Conservation (phyloP, 2,113 vertebrate genomes). For the Zosterops lateralis region DNA sequence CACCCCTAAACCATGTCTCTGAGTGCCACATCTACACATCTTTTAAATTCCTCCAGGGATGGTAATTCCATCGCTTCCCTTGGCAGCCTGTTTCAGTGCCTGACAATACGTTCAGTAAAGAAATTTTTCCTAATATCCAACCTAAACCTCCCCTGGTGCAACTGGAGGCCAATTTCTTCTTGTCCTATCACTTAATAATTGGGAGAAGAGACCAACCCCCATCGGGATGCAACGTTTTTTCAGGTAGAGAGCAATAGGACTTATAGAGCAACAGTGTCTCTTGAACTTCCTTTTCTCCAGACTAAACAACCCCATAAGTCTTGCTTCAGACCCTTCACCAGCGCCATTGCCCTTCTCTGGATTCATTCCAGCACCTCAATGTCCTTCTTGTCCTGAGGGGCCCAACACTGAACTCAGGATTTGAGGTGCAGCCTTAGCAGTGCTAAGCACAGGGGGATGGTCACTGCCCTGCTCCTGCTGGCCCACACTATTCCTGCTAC, state of each 20-base stretch:
- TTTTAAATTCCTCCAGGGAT: background rate
- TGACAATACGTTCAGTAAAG: background rate
- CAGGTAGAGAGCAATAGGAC: background rate
- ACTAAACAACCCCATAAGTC: background rate
- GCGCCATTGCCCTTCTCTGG: rapidly evolving
- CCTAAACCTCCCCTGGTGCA: background rate
- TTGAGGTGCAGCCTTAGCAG: rapidly evolving
- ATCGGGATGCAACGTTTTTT: background rate
- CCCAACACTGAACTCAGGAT: background rate
- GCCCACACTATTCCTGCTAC: rapidly evolving
- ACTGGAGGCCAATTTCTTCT: background rate
- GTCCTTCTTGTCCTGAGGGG: background rate
- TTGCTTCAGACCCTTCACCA: background rate
- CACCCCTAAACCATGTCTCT: background rate
- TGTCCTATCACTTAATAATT: background rate
- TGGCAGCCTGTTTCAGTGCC: background rate
- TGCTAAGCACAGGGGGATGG: rapidly evolving
- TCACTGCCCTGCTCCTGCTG: background rate
- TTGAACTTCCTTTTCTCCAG: background rate
- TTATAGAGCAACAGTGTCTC: no score
- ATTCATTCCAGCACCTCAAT: background rate
- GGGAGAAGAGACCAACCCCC: background rate
- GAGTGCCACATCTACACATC: background rate
- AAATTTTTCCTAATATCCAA: background rate
- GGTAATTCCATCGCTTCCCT: background rate